Conservation (phyloP, 1,140 invertebrate species). For the Trichoplusia ni region DNA sequence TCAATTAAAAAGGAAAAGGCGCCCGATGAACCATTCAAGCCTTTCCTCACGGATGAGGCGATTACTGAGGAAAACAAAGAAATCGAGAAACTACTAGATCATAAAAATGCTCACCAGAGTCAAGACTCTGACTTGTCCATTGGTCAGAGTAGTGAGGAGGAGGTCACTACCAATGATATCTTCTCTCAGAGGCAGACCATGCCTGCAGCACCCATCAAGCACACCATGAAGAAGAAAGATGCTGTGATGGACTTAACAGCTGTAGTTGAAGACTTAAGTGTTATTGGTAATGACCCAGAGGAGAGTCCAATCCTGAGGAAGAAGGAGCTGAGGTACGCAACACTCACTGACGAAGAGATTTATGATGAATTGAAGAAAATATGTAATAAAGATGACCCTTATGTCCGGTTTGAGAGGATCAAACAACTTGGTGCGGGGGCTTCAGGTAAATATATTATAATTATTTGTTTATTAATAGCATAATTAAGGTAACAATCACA, state of each 20-base stretch:
- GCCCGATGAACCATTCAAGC: slow-evolving; percentile 86
- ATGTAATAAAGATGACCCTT: slow-evolving; percentile 89
- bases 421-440: slow-evolving; percentile 95
- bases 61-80: slow-evolving; percentile 90
- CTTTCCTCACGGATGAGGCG: slow-evolving; percentile 88
- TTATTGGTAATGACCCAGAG: slow-evolving; percentile 68
- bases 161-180: slow-evolving; percentile 53
- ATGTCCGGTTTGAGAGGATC: slow-evolving; percentile 89
- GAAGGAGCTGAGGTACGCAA: slow-evolving; percentile 81
- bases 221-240: slow-evolving; percentile 71
- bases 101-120: slow-evolving; percentile 85
- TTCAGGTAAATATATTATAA: slow-evolving; percentile 78
- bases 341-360: slow-evolving; percentile 91
- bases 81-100: slow-evolving; percentile 88
- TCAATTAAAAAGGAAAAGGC: slow-evolving; percentile 89
- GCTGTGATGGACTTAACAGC: slow-evolving; percentile 67
- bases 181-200: slow-evolving; percentile 74
- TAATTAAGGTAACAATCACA: too few species aligned
- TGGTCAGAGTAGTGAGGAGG: slow-evolving; percentile 77
- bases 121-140: slow-evolving; percentile 83
- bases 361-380: slow-evolving; percentile 91
- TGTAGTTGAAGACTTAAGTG: slow-evolving; percentile 68
- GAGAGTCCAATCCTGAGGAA: slow-evolving; percentile 82
- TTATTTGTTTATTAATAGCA: not conserved
- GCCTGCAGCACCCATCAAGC: slow-evolving; percentile 68